phyloP scores from a whole-genome alignment of 2,113 vertebrate genomes.

The Lepus europaeus region DNA sequence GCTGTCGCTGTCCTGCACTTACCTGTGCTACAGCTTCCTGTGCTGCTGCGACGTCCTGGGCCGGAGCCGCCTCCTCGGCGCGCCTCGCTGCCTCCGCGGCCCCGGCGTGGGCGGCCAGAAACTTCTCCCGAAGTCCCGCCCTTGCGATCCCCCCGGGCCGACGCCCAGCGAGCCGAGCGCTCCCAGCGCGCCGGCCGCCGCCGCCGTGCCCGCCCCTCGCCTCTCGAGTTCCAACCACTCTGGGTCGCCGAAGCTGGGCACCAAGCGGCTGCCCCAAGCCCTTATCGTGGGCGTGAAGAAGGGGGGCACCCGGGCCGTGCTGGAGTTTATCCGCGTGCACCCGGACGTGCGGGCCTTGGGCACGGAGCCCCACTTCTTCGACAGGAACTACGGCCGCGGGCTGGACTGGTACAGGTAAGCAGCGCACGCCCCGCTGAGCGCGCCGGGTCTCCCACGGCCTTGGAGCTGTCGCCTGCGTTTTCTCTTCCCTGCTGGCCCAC shows the following conservation, averaged over 20 bases:
- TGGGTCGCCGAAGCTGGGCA: constrained; percentile 86
- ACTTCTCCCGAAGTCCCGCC: constrained; percentile 90
- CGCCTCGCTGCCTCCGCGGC: constrained; percentile 87
- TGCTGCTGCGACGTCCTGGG: constrained; percentile 90
- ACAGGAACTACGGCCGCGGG: constrained; percentile 96
- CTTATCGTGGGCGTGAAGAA: constrained; percentile 98
- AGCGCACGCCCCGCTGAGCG: background rate
- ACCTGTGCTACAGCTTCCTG: constrained; percentile 93
- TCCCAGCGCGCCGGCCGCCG: constrained; percentile 54
- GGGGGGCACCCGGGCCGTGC: constrained; percentile 96
- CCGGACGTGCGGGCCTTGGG: constrained; percentile 96
- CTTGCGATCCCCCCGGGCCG: constrained; percentile 86
- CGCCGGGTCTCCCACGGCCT: background rate
- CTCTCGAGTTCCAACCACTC: constrained; percentile 69
- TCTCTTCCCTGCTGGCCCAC: background rate
- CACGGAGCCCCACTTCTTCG: constrained; percentile 98
- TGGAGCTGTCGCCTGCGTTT: background rate
- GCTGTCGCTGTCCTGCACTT: constrained; percentile 93
- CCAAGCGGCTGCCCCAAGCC: constrained; percentile 94
- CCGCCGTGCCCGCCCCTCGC: constrained; percentile 39
- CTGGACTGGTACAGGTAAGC: constrained; percentile 98
- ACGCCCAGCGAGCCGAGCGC: constrained; percentile 64
- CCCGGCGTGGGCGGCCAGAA: constrained; percentile 88
- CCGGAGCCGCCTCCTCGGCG: constrained; percentile 85
- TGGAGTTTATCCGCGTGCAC: constrained; percentile 98